phyloP scores from a whole-genome alignment of 1,140 invertebrate genomes.

The Protaetia brevitarsis region DNA sequence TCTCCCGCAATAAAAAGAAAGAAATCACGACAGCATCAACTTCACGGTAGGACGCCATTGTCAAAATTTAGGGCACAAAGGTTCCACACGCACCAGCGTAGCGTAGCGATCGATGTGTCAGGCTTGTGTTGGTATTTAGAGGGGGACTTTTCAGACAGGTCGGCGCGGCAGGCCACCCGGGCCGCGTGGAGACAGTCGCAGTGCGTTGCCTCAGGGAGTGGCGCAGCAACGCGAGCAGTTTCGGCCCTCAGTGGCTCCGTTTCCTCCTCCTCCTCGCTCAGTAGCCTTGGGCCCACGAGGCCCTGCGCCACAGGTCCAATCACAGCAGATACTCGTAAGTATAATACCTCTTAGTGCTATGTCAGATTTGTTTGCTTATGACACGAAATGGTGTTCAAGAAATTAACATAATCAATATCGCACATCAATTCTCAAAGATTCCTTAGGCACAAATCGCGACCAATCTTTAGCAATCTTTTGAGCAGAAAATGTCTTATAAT shows the following conservation, averaged over 20 bases:
- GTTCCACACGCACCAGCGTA: not conserved
- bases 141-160: constrained; percentile 69
- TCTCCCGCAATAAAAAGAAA: too few species aligned
- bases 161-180: constrained; percentile 70
- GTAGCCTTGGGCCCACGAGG: constrained; percentile 59
- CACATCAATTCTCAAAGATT: not conserved
- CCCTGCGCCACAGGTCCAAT: constrained; percentile 61
- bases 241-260: constrained; percentile 65
- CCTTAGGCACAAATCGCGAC: too few species aligned
- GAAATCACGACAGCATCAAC: not conserved
- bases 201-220: constrained; percentile 66
- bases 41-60: not conserved
- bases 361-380: too few species aligned
- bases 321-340: constrained; percentile 66
- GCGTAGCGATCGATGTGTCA: constrained; percentile 36
- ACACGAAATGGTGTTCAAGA: too few species aligned
- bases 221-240: constrained; percentile 56
- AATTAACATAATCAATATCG: not conserved
- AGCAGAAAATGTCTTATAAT: too few species aligned
- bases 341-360: not conserved
- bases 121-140: constrained; percentile 50
- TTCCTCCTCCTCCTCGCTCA: constrained; percentile 65
- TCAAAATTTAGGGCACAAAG: not conserved
- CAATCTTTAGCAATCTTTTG: too few species aligned
- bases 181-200: constrained; percentile 75